Evolutionary conservation across 2,888 invertebrate species (phyloP), one percentile per base, ranked within the genome.

Genomic region (Tipula vernalis): DNA sequence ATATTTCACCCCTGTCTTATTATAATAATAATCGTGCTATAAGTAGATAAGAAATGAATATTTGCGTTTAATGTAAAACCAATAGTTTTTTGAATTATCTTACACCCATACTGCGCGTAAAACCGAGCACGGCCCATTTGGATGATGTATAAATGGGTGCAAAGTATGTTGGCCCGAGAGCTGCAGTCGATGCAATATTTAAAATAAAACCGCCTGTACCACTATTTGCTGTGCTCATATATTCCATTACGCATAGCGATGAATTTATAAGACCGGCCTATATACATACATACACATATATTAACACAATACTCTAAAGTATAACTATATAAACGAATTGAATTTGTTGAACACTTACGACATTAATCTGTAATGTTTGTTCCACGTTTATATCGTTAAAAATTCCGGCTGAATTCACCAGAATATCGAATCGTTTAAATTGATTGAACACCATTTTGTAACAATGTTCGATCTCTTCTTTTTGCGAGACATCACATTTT

Each of bases 261-360:
- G 92, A 91, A 10, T 92, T 92, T 5, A 92, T 92, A 12, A 93
- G 88, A 28, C 92, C 93, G 8, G 91, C 91, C 90, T 90, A 12
- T 6, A 39, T 1, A 28, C 15, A 42, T n/a, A n/a, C n/a, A n/a
- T n/a, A n/a, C n/a, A n/a, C n/a, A n/a, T n/a, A n/a, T n/a, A n/a
- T 13, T 3, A 6, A 83, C 18, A 83, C 8, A 36, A 15, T 1
- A 28, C 28, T 28, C 28, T 28, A 28, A 28, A 28, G 28, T 28
- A 0, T 28, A 28, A 28, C 28, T n/a, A 28, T 28, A 28, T 28
- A n/a, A n/a, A n/a, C n/a, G 28, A 28, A 28, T 28, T 28, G 28
- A 44, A 5, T 44, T 39, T 39, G 1, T 39, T 39, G 6, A 6
- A 6, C 10, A 12, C 89, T 88, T 92, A 94, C 94, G 88, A 95